Evolutionary conservation across 2,113 vertebrate genomes (phyloP), one percentile per base, ranked within the genome.

Genomic region (Narcine bancroftii): DNA sequence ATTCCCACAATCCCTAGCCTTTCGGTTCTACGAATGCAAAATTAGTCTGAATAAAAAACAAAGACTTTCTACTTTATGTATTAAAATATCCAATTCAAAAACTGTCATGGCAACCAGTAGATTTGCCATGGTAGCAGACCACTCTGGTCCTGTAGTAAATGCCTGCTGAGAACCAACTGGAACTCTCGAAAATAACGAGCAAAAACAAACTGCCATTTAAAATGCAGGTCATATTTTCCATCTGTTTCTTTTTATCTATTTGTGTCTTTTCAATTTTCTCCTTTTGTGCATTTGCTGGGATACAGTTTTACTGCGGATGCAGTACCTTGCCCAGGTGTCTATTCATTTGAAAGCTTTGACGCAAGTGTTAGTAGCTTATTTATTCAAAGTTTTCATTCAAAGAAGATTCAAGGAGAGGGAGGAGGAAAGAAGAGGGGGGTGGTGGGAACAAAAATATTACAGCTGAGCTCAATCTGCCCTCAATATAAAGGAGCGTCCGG

Each of bases 41-140:
- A 91, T 91, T 47, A 91, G 89, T 91, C 89, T 19, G 39, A 91
- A 91, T 91, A 45, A 45, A 65, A 87, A 83, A 89, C 66, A 91
- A 91, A 66, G 60, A 69, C 63, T 91, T 69, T 71, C 39, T 66
- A 69, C 89, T 91, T 91, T 91, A 42, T 69, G 65, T 69, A 91
- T 91, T 69, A 91, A 91, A 69, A 69, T 91, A 69, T 71, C 63
- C 63, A 91, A 91, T 69, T 91, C 89, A 91, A 69, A 91, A 91
- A 91, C 63, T 91, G 65, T 47, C 89, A 91, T 91, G 89, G 89
- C 89, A 91, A 91, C 89, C 63, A 69, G 65, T 71, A 65, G 39
- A 69, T 91, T 91, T 66, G 65, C 60, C 65, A 66, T 71, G 63
- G 89, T 69, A 91, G 89, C 89, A 91, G 65, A 71, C 89, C 89